Evolutionary conservation across 2,888 invertebrate genomes (phyloP).

Genomic region (Fabriciana adippe): DNA sequence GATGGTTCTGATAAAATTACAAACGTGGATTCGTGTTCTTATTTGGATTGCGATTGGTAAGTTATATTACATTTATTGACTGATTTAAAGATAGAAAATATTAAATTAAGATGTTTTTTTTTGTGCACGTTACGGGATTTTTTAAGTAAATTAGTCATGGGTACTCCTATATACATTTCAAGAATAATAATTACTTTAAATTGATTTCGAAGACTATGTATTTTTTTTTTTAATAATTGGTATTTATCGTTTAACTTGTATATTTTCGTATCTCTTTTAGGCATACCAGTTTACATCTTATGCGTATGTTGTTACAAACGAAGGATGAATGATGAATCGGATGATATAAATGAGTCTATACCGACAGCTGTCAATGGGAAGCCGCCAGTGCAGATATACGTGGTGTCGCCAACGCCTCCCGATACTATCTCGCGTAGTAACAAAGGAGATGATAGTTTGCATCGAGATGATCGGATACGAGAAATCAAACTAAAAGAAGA

Average conservation of each 20-base stretch:
- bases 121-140: too few species aligned
- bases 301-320: conserved; percentile 62
- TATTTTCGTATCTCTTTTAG: conserved; percentile 51
- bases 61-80: conserved; percentile 13
- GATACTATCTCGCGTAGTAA: conserved; percentile 57
- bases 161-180: too few species aligned
- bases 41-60: conserved; percentile 92
- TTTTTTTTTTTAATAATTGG: not conserved
- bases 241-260: not conserved
- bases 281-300: conserved; percentile 67
- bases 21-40: conserved; percentile 92
- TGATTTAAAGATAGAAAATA: not conserved
- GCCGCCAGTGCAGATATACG: conserved; percentile 65
- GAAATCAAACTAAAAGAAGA: conserved; percentile 47
- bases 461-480: conserved; percentile 39
- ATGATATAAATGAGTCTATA: conserved; percentile 49
- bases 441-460: conserved; percentile 47
- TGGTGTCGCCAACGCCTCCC: conserved; percentile 72
- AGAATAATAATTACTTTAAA: not conserved
- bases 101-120: not conserved
- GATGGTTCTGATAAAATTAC: conserved; percentile 89
- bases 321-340: conserved; percentile 45
- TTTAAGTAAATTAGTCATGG: too few species aligned
- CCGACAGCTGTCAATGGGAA: conserved; percentile 61
- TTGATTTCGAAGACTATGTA: too few species aligned